These are phyloP conservation scores for Araneus ventricosus DNA, from an alignment of 1,140 invertebrate genomes.

Conservation along the genomic window DNA sequence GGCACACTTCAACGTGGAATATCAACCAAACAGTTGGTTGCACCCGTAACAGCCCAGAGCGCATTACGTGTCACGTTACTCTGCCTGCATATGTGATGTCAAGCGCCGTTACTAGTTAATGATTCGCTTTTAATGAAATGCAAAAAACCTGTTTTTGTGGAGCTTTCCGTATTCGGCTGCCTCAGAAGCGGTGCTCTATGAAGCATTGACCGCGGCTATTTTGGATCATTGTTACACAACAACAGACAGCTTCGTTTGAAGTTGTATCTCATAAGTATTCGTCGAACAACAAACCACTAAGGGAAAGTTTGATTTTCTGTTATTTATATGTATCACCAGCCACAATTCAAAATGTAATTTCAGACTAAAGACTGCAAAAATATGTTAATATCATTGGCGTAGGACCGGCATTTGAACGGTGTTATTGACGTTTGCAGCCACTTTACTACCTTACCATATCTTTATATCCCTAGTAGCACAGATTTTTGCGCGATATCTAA, in stretches of 20 bases:
- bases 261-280: background rate
- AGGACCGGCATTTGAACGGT: too few species aligned
- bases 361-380: background rate
- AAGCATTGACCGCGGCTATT: conserved; percentile 47
- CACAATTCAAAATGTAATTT: background rate
- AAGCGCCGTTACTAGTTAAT: conserved; percentile 20
- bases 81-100: background rate
- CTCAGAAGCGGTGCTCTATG: background rate
- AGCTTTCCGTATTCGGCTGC: conserved; percentile 33
- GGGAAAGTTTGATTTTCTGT: background rate
- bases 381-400: background rate
- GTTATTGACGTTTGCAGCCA: too few species aligned
- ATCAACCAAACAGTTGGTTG: conserved; percentile 18
- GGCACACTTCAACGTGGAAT: conserved; percentile 18
- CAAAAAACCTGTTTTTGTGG: conserved; percentile 28
- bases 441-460: too few species aligned
- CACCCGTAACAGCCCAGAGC: background rate
- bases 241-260: background rate
- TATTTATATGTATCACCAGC: background rate
- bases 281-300: background rate
- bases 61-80: background rate
- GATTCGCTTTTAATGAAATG: conserved; percentile 33
- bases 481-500: too few species aligned
- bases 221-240: conserved; percentile 30
- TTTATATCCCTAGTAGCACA: too few species aligned